Evolutionary conservation across 2,113 vertebrate genomes (phyloP), one percentile per base, ranked within the genome.

Genomic region (Platanista minor): DNA sequence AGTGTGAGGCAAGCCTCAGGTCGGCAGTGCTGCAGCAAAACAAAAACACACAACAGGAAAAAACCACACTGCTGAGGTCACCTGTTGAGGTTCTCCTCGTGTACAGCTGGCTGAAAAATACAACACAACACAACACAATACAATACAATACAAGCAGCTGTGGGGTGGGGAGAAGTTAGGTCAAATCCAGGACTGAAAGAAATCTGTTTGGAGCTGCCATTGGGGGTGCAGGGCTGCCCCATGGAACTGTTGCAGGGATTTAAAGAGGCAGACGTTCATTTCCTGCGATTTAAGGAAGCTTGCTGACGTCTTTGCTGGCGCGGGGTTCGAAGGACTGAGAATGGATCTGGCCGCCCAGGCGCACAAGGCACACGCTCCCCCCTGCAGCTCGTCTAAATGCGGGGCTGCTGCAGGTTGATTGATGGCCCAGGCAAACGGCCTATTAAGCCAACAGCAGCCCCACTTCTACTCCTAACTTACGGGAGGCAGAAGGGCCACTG

Each of bases 181-280:
- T 87, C 77, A 93, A 64, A 61, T 0, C 31, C 0, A 9, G 0
- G 1, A 78, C 8, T 21, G 82, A 43, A 49, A 72, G 93, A 85
- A 81, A 66, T 2, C 0, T 5, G 0, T 8, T 36, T 54, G 62
- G 94, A 93, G 90, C 85, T 31, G 83, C 92, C 23, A 87, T 39
- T 3, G 31, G n/a, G 61, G 69, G 23, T 9, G 52, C 6, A 8
- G 25, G 59, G 6, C 41, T 23, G 86, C 81, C 29, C 52, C 21
- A 91, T 46, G 97, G 92, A 96, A 86, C 94, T 88, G 95, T 62
- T 15, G 80, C 86, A 78, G 97, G 89, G 97, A 82, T 90, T 97
- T 20, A 36, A 87, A 92, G 97, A 97, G 95, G 98, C 88, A 92
- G 97, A 97, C 88, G 95, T 95, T 97, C 91, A 97, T 97, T 98